These are phyloP conservation scores for Dipodomys ordii DNA, from an alignment of 2,113 vertebrate species.

Conservation along the genomic window DNA sequence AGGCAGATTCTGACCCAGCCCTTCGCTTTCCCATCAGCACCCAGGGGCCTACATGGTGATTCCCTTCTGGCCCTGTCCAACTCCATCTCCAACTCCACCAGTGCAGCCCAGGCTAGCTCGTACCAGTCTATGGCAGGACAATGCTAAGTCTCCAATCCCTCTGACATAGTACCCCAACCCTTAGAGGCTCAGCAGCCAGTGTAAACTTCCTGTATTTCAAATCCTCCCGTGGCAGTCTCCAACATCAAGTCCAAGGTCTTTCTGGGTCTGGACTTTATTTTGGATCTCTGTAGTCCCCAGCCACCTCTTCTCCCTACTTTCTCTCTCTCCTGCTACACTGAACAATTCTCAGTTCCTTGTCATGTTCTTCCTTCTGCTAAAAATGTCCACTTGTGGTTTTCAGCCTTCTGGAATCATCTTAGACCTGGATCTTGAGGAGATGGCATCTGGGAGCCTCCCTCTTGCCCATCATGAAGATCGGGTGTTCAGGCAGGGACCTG, in stretches of 20 bases:
- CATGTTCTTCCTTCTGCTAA: not conserved
- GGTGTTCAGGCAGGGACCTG: not conserved
- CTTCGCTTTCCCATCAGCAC: not conserved
- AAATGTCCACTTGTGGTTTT: not conserved
- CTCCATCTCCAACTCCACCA: not conserved
- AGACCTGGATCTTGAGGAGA: not conserved
- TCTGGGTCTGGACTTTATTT: not conserved
- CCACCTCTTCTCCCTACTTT: not conserved
- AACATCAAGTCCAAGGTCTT: conserved; percentile 15
- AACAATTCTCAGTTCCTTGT: not conserved
- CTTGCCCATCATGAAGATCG: not conserved
- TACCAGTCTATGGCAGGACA: fast-evolving
- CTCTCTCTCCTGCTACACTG: not conserved
- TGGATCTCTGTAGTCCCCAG: not conserved
- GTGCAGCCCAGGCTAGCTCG: not conserved
- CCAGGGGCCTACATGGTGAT: not conserved
- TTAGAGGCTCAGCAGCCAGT: not conserved
- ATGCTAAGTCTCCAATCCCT: not conserved
- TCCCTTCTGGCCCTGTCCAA: not conserved
- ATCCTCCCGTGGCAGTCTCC: not conserved
- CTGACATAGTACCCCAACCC: no score
- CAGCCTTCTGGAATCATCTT: not conserved
- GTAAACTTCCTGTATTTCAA: not conserved
- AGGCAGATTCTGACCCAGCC: not conserved
- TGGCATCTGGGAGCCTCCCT: not conserved